Conservation (phyloP, 2,888 invertebrate species). For the Phaedon cochleariae region DNA sequence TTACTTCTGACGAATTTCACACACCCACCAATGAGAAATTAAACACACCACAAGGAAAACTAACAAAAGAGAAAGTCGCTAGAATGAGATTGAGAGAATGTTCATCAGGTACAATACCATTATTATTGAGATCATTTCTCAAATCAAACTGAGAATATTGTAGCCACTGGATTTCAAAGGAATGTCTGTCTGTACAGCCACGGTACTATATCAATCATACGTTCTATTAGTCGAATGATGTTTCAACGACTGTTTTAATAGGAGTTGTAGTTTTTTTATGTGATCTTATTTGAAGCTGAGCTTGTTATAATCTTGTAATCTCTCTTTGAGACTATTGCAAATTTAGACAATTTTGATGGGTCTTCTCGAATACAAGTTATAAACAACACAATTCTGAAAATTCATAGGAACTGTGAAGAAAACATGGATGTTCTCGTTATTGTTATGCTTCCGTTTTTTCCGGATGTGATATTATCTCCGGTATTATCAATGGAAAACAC, state of each 20-base stretch:
- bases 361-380: too few relatives aligned
- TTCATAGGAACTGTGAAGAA: too few relatives aligned
- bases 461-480: too few relatives aligned
- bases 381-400: too few relatives aligned
- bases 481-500: too few relatives aligned
- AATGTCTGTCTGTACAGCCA: slow-evolving; percentile 48
- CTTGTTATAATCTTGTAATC: too few relatives aligned
- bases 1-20: background rate
- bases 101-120: background rate
- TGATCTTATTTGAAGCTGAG: too few relatives aligned
- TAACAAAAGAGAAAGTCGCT: background rate
- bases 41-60: background rate
- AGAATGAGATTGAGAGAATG: background rate
- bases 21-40: background rate
- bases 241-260: slow-evolving; percentile 57
- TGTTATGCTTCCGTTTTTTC: too few relatives aligned
- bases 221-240: slow-evolving; percentile 59
- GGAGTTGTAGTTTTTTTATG: slow-evolving; percentile 10
- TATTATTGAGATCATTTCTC: background rate
- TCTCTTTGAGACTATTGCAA: background rate
- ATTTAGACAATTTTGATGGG: too few relatives aligned
- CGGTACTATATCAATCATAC: slow-evolving; percentile 59
- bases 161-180: slow-evolving; percentile 40
- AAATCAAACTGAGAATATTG: background rate
- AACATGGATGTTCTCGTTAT: too few relatives aligned